Evolutionary conservation across 2,797 vertebrate genomes (phyloP), one percentile per base, ranked within the genome.

Genomic region (Ispidina picta): DNA sequence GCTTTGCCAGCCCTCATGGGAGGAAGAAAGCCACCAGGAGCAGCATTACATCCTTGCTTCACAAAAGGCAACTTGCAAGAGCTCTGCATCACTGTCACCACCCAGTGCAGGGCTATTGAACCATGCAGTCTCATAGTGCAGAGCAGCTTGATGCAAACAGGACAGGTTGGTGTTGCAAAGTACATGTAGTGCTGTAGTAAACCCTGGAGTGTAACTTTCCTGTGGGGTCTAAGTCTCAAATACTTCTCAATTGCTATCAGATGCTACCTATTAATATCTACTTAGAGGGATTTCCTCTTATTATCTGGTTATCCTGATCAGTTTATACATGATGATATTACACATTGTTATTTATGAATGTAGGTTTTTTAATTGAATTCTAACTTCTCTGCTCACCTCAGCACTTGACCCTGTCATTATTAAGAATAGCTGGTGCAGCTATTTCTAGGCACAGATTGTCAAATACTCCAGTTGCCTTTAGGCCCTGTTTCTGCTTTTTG

Each of bases 11-110:
- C 90, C 83, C 84, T 91, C 66, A 60, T 28, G 25, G 81, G 94
- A 93, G 89, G 92, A 93, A 89, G 90, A 91, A 83, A 46, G 28
- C 96, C 86, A 93, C 81, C 81, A 94, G 93, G 80, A 97, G 94
- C 88, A 95, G 81, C 64, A 48, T 92, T 89, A 73, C 75, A 79
- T 11, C 65, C 83, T 89, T 89, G 66, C 22, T 78, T 93, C 74
- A 31, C 79, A 54, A 75, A 93, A 29, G 83, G 93, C 92, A 91
- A 70, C 80, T 93, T 58, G 63, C 62, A 28, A 92, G 83, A 89
- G 83, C 65, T 55, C 48, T 70, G 90, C 69, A 22, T 69, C 79
- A 41, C 79, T 87, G 1, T 55, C 80, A 86, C 72, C 65, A 33
- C 23, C 29, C 8, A 6, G 37, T 26, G 13, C 5, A 48, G 18